Evolutionary conservation across 1,140 invertebrate genomes (phyloP).

Genomic region (Drosophila yakuba): DNA sequence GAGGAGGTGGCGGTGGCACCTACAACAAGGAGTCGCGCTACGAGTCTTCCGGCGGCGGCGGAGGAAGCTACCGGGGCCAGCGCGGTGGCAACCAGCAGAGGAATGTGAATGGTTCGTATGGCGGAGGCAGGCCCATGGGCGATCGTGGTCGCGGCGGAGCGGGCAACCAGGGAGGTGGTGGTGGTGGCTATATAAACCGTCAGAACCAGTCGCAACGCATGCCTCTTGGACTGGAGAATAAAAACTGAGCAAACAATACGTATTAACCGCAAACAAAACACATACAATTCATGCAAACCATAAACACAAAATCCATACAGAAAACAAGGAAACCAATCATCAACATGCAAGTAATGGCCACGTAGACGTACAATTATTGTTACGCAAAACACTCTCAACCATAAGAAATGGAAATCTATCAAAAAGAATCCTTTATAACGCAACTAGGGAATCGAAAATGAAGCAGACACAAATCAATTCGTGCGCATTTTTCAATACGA

Average conservation of each 20-base stretch:
- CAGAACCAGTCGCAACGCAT: conserved; percentile 73
- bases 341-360: conserved; percentile 54
- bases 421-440: conserved; percentile 24
- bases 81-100: conserved; percentile 68
- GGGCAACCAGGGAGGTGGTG: conserved; percentile 40
- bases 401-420: conserved; percentile 38
- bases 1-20: conserved; percentile 50
- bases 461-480: conserved; percentile 24
- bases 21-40: conserved; percentile 78
- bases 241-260: conserved; percentile 72
- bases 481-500: conserved; percentile 67
- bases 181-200: conserved; percentile 72
- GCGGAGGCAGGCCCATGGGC: conserved; percentile 59
- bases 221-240: conserved; percentile 76
- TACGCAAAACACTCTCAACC: conserved; percentile 58
- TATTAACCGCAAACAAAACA: conserved; percentile 55
- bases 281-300: conserved; percentile 54
- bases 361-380: conserved; percentile 69
- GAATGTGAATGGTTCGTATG: conserved; percentile 65
- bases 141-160: conserved; percentile 63
- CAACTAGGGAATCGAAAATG: conserved; percentile 29
- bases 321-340: conserved; percentile 37
- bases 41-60: conserved; percentile 62
- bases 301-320: conserved; percentile 34
- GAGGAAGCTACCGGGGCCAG: conserved; percentile 65